Base-by-base conservation (phyloP, 2,797 vertebrate species). In the Smutsia temminckii region DNA sequence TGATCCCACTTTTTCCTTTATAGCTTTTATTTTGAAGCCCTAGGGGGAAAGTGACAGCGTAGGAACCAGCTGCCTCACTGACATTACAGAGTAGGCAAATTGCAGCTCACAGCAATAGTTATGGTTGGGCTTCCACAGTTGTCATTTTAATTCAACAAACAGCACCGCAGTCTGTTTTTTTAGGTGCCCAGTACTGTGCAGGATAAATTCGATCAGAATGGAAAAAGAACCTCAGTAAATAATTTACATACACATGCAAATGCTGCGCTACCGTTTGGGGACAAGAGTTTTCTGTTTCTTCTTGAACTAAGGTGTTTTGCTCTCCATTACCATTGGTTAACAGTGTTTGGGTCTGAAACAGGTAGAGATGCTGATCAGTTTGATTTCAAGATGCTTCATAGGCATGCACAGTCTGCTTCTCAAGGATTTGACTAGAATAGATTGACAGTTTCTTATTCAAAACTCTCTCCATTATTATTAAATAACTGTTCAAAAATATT, bases 21-120 rank as follows among this genome's bases (percentile, higher is more conserved):
- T 34, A 55, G 55, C 83, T 96, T 96, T 96, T 61, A 66, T 53
- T 78, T 90, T 81, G 77, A 95, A 95, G 77, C 91, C 94, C 20
- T 40, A 72, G 72, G 93, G 85, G 79, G 27, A 92, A 97, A 94
- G 69, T 68, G 66, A 91, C 78, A 89, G 68, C 85, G 72, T 34
- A 71, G 27, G 18, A 94, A 32, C 75, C 95, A 97, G 95, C 95
- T 89, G 85, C 92, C 77, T 95, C 91, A 74, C 5, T 91, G 95
- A 89, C 63, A 74, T 59, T 72, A 91, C 5, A 49, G 49, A 63
- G 69, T 4, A 86, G 74, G 85, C 53, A 85, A 93, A 96, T 77
- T 64, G 20, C 81, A 91, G 88, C 78, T 95, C 42, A 32, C 57
- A 95, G 90, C 53, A 66, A 63, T 32, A 64, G 61, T 75, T 89